Percentiles rank a stretch among this genome's conserved stretches.
Conservation (phyloP, 2,113 vertebrate species). For the Formicarius rufipectus region DNA sequence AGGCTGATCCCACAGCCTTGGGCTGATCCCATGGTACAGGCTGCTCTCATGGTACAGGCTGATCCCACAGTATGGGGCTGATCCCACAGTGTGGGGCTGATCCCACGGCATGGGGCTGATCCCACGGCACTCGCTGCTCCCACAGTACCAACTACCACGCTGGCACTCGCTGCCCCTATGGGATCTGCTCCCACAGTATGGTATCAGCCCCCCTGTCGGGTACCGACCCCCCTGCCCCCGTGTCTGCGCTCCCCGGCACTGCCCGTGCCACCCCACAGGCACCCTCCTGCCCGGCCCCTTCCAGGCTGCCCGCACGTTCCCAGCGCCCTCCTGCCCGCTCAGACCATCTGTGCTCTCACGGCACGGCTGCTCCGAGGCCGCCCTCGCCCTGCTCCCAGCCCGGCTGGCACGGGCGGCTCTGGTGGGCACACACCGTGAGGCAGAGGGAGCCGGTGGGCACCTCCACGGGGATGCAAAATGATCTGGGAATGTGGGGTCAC, state of each 20-base stretch:
- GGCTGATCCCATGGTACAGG: no score
- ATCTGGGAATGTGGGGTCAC: fast-evolving
- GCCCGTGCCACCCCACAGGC: no score
- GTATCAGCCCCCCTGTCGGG: not conserved
- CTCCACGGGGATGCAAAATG: fast-evolving
- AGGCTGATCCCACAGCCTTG: no score
- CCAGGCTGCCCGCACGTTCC: not conserved
- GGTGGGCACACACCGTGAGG: not conserved
- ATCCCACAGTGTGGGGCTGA: no score
- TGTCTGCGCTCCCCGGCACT: no score
- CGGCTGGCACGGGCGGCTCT: not conserved
- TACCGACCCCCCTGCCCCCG: no score
- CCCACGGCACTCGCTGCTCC: no score
- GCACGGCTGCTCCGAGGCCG: no score
- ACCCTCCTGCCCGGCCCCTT: not conserved
- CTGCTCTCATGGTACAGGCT: not conserved
- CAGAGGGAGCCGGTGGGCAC: not conserved
- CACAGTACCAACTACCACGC: no score
- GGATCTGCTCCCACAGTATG: not conserved
- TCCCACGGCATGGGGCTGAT: no score
- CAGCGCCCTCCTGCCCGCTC: not conserved
- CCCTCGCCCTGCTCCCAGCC: not conserved
- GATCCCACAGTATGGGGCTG: no score
- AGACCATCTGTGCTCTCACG: not conserved
- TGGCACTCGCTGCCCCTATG: no score